Base-by-base conservation (phyloP, 30 jellyfish, hydroid and myxozoan species). In the Cassiopea andromeda region DNA sequence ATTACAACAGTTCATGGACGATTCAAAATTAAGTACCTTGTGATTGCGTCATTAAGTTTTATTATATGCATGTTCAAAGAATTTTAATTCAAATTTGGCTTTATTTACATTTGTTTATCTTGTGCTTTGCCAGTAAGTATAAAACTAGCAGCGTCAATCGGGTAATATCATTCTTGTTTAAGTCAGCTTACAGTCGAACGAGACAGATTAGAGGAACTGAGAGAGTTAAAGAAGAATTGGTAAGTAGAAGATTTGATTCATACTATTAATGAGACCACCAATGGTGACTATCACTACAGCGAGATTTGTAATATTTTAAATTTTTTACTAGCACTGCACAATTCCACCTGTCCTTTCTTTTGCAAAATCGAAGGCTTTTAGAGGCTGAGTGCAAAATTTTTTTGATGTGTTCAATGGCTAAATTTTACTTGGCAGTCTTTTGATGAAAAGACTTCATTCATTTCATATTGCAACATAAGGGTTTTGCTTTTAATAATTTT, bases 31-130 rank as follows among this genome's bases (percentile, higher is more conserved):
- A 83, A 83, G 75, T 83, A 82, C 76, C 17, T 46, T 10, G 78
- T 70, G 84, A 69, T 83, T 83, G 83, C 91, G 75, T 69, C 91
- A 69, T 83, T 83, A n/a, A 83, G 60, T 64, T 57, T 54, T 83
- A 48, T 77, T 48, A 77, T 77, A 16, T 47, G 74, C 15, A 49
- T 54, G 48, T 54, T 77, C 73, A 50, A 77, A 50, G 86, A 77
- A 77, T 75, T 2, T 77, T 48, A 49, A 77, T 77, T 77, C 86
- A 77, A 77, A 48, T 54, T 77, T 47, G 49, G 0, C 86, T 70
- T 27, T 16, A 70, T 70, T 70, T 43, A 43, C 38, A 19, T 70
- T 54, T 6, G 38, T 70, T 70, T 70, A 70, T 18, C 79, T n/a
- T n/a, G 27, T 0, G 0, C 27, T 70, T 70, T 70, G 27, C 54